A percentile compares a stretch with the other conserved stretches of the same genome.
These are phyloP conservation scores for Drosophila kanapiae DNA, from an alignment of 1,140 invertebrate species.

Conservation along the genomic window DNA sequence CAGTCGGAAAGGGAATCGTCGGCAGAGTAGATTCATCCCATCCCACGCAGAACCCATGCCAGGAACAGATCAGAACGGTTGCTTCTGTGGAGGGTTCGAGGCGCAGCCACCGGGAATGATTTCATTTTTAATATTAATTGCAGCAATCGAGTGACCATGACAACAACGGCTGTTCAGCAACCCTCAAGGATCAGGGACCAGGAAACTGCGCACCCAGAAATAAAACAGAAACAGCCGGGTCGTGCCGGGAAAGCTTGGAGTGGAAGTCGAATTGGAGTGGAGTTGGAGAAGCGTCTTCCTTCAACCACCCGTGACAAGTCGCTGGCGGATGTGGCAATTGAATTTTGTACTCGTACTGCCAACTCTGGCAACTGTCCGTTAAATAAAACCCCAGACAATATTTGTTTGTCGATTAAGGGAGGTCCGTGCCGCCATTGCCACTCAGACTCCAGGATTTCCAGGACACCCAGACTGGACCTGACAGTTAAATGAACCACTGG, in stretches of 20 bases:
- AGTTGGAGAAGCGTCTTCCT: slow-evolving; percentile 36
- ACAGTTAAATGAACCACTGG: slow-evolving; percentile 48
- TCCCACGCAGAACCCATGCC: slow-evolving; percentile 37
- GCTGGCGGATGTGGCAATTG: slow-evolving; percentile 75
- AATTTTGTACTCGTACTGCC: slow-evolving; percentile 44
- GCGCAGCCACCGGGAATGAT: slow-evolving; percentile 53
- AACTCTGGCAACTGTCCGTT: slow-evolving; percentile 44
- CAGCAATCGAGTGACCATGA: slow-evolving; percentile 78
- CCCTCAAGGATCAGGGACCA: slow-evolving; percentile 51
- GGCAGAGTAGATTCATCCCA: slow-evolving; percentile 22
- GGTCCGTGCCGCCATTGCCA: slow-evolving; percentile 3
- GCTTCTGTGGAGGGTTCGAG: neutral
- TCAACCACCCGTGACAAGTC: slow-evolving; percentile 64
- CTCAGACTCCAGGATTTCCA: slow-evolving; percentile 2
- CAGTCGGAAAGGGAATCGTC: slow-evolving; percentile 15
- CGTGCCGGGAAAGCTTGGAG: neutral
- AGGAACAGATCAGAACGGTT: slow-evolving; percentile 35
- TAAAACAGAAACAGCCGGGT: slow-evolving; percentile 17
- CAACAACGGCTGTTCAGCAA: slow-evolving; percentile 57
- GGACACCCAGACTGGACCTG: slow-evolving; percentile 32
- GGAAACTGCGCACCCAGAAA: slow-evolving; percentile 36
- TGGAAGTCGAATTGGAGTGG: slow-evolving; percentile 8
- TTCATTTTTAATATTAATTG: slow-evolving; percentile 83
- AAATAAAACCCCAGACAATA: slow-evolving; percentile 58
- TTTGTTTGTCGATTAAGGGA: slow-evolving; percentile 50